Evolutionary conservation across 2,797 vertebrate species (phyloP).

Genomic region (Etheostoma nigrum): DNA sequence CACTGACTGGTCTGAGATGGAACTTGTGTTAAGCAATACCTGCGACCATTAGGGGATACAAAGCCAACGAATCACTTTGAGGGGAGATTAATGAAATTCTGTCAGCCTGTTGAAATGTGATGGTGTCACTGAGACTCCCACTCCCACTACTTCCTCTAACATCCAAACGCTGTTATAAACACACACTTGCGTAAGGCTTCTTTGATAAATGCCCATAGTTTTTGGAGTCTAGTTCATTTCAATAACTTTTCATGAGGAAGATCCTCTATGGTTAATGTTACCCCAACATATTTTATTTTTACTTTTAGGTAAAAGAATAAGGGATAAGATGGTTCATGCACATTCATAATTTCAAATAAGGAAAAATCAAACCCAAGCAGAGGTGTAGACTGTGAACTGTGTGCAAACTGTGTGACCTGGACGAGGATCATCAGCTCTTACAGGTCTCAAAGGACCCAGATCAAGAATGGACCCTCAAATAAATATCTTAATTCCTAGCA

Average conservation of each 20-base stretch:
- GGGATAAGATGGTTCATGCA: background rate
- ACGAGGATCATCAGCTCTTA: conserved; percentile 28
- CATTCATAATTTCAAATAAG: background rate
- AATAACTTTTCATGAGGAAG: background rate
- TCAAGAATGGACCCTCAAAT: background rate
- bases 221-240: background rate
- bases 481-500: background rate
- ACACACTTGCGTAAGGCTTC: background rate
- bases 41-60: background rate
- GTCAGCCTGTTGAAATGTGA: conserved; percentile 18
- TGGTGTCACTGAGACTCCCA: conserved; percentile 20
- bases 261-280: background rate
- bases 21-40: conserved; percentile 37
- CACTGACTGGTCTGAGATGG: conserved; percentile 16
- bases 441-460: conserved; percentile 15
- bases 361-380: no score
- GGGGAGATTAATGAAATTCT: conserved; percentile 30
- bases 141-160: conserved; percentile 9
- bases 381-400: conserved; percentile 41
- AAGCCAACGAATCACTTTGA: conserved; percentile 10
- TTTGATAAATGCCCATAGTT: conserved; percentile 16
- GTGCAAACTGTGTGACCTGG: conserved; percentile 50
- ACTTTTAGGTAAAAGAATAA: background rate
- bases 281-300: background rate
- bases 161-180: conserved; percentile 30